Percentiles rank a stretch among this genome's conserved stretches.
Evolutionary conservation across 1,140 invertebrate species (phyloP).

Genomic region (Lordiphosa mommai): DNA sequence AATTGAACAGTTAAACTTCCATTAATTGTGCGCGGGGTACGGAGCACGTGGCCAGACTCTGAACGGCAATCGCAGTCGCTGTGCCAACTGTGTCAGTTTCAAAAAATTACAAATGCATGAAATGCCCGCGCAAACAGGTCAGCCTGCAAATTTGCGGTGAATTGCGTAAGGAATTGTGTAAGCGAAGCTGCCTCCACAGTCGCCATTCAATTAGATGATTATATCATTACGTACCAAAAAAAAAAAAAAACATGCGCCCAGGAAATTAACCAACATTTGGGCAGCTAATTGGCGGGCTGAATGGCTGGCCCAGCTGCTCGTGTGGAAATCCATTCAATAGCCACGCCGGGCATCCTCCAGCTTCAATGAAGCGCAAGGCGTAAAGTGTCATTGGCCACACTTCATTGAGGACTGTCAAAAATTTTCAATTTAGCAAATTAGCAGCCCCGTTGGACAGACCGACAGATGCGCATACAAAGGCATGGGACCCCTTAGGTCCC

Average conservation of each 20-base stretch:
- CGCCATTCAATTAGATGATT: slow-evolving; percentile 73
- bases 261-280: slow-evolving; percentile 76
- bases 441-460: slow-evolving; percentile 5
- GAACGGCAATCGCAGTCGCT: slow-evolving; percentile 24
- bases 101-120: slow-evolving; percentile 69
- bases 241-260: slow-evolving; percentile 42
- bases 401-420: slow-evolving; percentile 72
- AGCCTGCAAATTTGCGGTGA: slow-evolving; percentile 57
- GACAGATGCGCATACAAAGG: slow-evolving; percentile 1
- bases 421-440: slow-evolving; percentile 76
- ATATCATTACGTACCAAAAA: slow-evolving; percentile 48
- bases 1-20: slow-evolving; percentile 79
- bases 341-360: slow-evolving; percentile 4
- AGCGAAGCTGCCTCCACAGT: background rate
- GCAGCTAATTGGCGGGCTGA: slow-evolving; percentile 73
- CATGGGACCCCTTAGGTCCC: slow-evolving; percentile 26
- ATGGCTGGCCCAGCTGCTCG: slow-evolving; percentile 68
- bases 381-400: slow-evolving; percentile 69
- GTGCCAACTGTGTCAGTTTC: slow-evolving; percentile 68
- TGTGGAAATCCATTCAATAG: slow-evolving; percentile 60
- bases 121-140: slow-evolving; percentile 69
- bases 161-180: slow-evolving; percentile 23
- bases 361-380: slow-evolving; percentile 53
- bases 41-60: slow-evolving; percentile 24
- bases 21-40: slow-evolving; percentile 70